Conservation (phyloP, 2,888 invertebrate species). For the Mythimna pallens region DNA sequence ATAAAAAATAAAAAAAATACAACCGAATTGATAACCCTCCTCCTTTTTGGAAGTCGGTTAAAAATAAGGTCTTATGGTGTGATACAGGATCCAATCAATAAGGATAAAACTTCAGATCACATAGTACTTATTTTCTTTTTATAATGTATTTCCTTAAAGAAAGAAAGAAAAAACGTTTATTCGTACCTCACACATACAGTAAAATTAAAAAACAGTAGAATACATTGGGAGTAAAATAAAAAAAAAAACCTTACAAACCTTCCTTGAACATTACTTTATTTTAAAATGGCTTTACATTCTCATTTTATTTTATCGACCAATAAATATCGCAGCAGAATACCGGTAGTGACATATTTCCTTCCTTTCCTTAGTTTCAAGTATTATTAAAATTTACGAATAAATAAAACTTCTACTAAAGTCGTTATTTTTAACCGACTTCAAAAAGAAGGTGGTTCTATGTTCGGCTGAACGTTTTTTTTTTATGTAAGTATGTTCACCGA, state of each 20-base stretch:
- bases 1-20: not conserved
- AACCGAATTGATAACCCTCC: too few relatives aligned
- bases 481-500: too few relatives aligned
- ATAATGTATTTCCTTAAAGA: not conserved
- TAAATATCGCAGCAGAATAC: constrained; percentile 9
- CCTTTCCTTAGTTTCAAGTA: not conserved
- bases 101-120: constrained; percentile 15
- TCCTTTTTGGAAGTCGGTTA: too few relatives aligned
- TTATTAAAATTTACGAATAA: not conserved
- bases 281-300: constrained; percentile 2
- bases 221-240: too few relatives aligned
- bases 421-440: too few relatives aligned
- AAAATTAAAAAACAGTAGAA: too few relatives aligned
- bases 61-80: not conserved
- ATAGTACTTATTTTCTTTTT: constrained; percentile 1
- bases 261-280: constrained; percentile 23
- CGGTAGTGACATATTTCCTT: constrained; percentile 8
- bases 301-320: constrained; percentile 30
- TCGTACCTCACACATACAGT: too few relatives aligned
- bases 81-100: not conserved
- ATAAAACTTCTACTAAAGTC: not conserved
- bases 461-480: too few relatives aligned
- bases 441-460: too few relatives aligned
- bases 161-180: too few relatives aligned
- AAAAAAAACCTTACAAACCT: too few relatives aligned